phyloP scores from a whole-genome alignment of 35 echinoderm and acorn worm species.

The Lytechinus variegatus region DNA sequence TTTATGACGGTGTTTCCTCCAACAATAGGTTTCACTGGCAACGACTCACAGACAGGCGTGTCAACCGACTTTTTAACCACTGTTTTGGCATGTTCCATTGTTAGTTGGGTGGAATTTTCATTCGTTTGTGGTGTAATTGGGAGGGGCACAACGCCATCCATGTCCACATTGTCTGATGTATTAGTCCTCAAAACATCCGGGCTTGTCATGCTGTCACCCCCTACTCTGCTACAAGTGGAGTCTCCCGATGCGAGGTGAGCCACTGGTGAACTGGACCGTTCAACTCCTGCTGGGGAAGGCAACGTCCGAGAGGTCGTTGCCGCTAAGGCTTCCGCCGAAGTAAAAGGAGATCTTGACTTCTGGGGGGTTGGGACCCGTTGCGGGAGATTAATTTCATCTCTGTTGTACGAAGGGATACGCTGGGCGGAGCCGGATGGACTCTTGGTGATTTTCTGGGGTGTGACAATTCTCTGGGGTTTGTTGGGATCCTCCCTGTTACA shows the following conservation, averaged over 20 bases:
- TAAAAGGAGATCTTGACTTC: constrained; percentile 10
- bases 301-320: background rate
- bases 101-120: background rate
- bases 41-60: background rate
- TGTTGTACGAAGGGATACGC: background rate
- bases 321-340: background rate
- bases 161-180: constrained; percentile 36
- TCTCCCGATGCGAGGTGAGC: background rate
- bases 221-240: background rate
- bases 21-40: background rate
- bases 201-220: constrained; percentile 20
- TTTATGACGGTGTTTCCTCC: background rate
- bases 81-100: constrained; percentile 15
- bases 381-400: background rate
- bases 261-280: background rate
- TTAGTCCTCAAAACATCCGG: constrained; percentile 1
- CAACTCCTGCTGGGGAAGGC: background rate
- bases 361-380: background rate
- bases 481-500: background rate
- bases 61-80: background rate
- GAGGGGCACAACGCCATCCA: constrained; percentile 52
- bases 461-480: constrained; percentile 8
- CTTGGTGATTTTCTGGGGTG: background rate
- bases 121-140: background rate
- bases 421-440: constrained; percentile 27